Conservation (phyloP, 2,797 vertebrate species). For the Halcyon badia region DNA sequence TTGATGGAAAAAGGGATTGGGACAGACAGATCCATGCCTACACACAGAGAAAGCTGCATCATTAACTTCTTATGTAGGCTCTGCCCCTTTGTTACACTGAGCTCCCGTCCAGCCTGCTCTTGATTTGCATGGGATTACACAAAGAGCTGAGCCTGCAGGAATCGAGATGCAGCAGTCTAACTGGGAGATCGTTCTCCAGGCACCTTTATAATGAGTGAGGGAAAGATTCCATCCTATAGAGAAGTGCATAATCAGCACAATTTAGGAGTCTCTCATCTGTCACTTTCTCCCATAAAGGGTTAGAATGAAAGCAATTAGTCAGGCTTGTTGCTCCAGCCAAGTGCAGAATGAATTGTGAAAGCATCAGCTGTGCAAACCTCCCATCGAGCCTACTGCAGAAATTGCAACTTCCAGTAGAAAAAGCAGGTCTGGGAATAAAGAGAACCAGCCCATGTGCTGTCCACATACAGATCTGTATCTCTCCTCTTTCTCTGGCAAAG, state of each 20-base stretch:
- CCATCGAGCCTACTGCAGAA: accelerated
- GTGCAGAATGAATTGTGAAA: not conserved
- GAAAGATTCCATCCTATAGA: not conserved
- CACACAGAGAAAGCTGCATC: not conserved
- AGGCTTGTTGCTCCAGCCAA: not conserved
- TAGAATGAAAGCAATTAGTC: not conserved
- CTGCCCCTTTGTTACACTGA: not conserved
- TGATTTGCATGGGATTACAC: not conserved
- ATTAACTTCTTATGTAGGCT: not conserved
- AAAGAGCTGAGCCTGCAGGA: not conserved
- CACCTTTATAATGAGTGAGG: not conserved
- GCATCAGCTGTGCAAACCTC: not conserved
- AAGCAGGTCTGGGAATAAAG: not conserved
- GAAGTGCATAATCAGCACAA: not conserved
- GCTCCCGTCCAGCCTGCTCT: not conserved
- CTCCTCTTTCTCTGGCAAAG: not conserved
- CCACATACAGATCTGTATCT: not conserved
- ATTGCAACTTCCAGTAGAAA: not conserved
- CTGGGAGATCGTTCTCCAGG: not conserved
- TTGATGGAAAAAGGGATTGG: not conserved
- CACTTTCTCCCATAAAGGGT: not conserved
- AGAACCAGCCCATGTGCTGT: not conserved
- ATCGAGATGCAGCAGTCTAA: not conserved
- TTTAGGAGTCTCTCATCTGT: not conserved
- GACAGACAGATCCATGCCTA: not conserved